Evolutionary conservation across 2,797 vertebrate species (phyloP), one percentile per base, ranked within the genome.

Genomic region (Buphagus erythrorhynchus): DNA sequence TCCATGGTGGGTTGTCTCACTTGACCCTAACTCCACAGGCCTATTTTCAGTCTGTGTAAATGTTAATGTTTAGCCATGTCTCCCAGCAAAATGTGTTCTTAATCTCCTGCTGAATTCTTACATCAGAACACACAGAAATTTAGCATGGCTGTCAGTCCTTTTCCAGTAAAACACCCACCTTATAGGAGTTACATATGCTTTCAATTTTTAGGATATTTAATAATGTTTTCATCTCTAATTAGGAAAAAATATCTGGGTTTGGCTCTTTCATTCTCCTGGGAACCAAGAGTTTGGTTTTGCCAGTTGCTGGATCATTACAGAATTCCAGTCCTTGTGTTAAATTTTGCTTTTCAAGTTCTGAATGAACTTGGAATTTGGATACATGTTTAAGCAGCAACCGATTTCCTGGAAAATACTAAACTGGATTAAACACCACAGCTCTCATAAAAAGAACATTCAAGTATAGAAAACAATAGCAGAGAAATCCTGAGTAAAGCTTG

Each of bases 131-230:
- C 93, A 84, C 89, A 87, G 90, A 95, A 88, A 63, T 95, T 55
- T 94, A 95, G 93, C 93, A 69, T 52, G 22, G 66, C 82, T 78
- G 73, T 62, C 85, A 91, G 78, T 94, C 96, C 82, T 96, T 97
- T 98, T 97, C 96, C 96, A 97, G 94, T 94, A 81, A 97, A 96
- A 96, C 89, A 78, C 36, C 36, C 92, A 96, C 93, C 95, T 92
- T 95, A 59, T 43, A 90, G 93, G 62, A 95, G 63, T 77, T 78
- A 46, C 96, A 95, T 95, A 26, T 86, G 89, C 92, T 90, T 95
- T 88, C 82, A 71, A 92, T 96, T 96, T 95, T 90, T 52, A 45
- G 89, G 76, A 63, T 72, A 80, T 97, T 97, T 94, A 94, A 88
- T 90, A 90, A 95, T 88, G 71, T 96, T 97, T 97, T 95, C 91